Base-by-base conservation (phyloP, 2,888 invertebrate species). In the Erebia aethiops region DNA sequence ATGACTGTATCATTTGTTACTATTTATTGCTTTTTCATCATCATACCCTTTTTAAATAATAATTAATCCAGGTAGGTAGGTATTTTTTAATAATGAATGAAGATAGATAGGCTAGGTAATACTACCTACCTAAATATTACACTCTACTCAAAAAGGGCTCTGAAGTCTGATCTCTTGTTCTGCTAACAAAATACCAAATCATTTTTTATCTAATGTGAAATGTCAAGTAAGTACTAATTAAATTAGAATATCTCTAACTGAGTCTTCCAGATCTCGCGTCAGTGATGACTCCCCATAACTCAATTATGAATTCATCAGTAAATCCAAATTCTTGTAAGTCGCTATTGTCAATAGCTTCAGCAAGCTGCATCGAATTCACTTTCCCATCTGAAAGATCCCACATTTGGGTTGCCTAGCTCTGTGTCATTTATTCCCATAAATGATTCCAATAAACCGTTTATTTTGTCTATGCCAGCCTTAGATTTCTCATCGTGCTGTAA, bases 371-470 rank as follows among this genome's bases (percentile, higher is more conserved):
- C 14, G 98, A 98, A 89, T 99, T 99, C 18, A 95, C 94, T 87
- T 97, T 97, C 43, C 96, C 96, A 70, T 95, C 95, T 13, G 98
- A 96, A 70, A 98, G 94, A 80, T 99, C 99, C 98, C 98, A 99
- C 85, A 99, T 98, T 91, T 96, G 95, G 77, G 95, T 95, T 87
- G 99, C 98, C n/a, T 80, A 99, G 91, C 84, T 99, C 99, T 9
- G 96, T 94, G 87, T 99, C 99, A 84, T 98, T 98, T 81, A 99
- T 99, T 64, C 99, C 99, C 96, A 99, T 97, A 89, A 98, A 99
- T 35, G 96, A 96, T 86, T 99, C 99, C 76, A 99, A 91, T 61
- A 99, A 94, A 74, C 94, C 94, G 87, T 99, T 99, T 75, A 99
- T 98, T 89, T 98, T 98, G 74, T 98, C 98, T 68, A 98, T 95